phyloP scores from a whole-genome alignment of 2,797 vertebrate genomes.

The Thalassophryne amazonica region DNA sequence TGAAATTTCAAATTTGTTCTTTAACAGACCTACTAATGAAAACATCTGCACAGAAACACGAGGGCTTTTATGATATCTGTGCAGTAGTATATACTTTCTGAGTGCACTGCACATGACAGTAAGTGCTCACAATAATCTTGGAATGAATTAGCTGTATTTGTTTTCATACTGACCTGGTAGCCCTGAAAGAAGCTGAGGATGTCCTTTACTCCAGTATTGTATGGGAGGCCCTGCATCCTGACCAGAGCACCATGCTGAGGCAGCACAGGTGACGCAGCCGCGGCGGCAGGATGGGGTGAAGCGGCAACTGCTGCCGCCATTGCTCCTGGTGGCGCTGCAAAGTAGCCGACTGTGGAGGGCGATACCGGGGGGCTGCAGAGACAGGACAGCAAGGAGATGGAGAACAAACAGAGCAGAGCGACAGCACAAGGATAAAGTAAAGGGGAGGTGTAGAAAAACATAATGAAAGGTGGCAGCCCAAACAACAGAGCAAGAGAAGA shows the following conservation, averaged over 20 bases:
- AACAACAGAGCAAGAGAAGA: no score
- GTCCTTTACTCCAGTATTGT: constrained; percentile 93
- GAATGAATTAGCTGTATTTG: no score
- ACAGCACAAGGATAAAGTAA: not conserved
- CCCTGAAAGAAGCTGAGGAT: constrained; percentile 97
- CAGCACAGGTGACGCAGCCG: constrained; percentile 75
- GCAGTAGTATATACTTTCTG: no score
- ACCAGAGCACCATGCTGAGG: constrained; percentile 88
- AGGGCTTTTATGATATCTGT: no score
- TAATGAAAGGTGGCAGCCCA: not conserved
- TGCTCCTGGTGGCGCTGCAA: constrained; percentile 84
- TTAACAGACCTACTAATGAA: no score
- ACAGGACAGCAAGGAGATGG: not conserved
- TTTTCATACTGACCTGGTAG: constrained; percentile 93
- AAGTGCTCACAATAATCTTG: no score
- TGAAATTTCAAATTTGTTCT: no score
- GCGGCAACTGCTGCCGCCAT: constrained; percentile 84
- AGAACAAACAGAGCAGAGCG: not conserved
- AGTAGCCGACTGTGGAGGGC: constrained; percentile 90
- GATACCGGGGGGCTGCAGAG: constrained; percentile 89
- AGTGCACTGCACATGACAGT: no score
- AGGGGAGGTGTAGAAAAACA: not conserved
- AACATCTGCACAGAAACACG: no score
- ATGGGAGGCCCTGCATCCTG: constrained; percentile 94
- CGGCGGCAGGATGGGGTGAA: constrained; percentile 66